Conservation (phyloP, 2,797 vertebrate genomes). For the Microhierax caerulescens region DNA sequence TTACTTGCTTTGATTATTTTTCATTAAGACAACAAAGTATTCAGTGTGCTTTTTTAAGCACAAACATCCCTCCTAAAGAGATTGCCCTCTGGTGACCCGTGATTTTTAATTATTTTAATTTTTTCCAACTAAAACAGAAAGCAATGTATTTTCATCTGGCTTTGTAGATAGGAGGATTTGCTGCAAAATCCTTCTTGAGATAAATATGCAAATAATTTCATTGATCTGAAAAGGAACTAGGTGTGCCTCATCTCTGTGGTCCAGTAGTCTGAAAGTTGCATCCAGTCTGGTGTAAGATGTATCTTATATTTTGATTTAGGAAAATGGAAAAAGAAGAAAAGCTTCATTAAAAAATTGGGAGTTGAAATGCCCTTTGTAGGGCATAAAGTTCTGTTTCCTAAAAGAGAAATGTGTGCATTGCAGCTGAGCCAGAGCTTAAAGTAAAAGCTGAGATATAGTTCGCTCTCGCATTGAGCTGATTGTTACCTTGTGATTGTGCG, state of each 20-base stretch:
- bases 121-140: neutral
- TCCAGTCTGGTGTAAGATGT: neutral
- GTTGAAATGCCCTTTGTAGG: neutral
- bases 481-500: neutral
- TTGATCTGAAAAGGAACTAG: neutral
- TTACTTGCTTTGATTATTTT: neutral
- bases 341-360: neutral
- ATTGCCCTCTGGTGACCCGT: neutral
- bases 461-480: neutral
- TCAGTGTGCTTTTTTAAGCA: neutral
- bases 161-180: neutral
- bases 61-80: neutral
- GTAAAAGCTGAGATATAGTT: neutral
- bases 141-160: neutral
- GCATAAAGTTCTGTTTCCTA: neutral
- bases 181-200: neutral
- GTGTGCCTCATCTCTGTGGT: neutral
- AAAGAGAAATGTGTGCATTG: neutral
- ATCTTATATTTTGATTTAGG: neutral
- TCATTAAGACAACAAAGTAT: too few relatives aligned
- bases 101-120: neutral
- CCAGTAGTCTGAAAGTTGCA: neutral
- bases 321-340: neutral
- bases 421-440: neutral
- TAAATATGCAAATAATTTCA: neutral